Evolutionary conservation across 2,113 vertebrate species (phyloP).

Genomic region (Thamnophis sirtalis): DNA sequence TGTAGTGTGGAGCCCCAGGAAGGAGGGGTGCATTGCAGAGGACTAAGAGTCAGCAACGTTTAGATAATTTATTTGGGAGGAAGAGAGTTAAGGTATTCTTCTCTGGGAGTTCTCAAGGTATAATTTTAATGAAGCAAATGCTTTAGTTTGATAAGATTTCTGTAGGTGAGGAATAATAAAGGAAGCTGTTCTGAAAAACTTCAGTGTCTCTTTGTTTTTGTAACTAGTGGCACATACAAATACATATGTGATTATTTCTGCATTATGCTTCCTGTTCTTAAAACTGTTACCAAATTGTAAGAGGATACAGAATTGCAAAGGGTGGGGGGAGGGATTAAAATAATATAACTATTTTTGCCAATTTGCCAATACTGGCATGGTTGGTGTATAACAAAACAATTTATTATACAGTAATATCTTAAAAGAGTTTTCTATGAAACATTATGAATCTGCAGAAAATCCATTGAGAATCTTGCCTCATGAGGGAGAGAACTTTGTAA

Average conservation of each 20-base stretch:
- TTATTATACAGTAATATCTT: neutral
- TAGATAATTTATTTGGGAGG: too few species aligned
- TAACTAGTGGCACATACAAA: neutral
- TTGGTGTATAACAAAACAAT: neutral
- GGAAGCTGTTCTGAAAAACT: too few species aligned
- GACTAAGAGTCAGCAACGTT: too few species aligned
- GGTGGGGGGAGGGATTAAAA: neutral
- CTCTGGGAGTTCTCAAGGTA: too few species aligned
- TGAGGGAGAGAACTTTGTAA: neutral
- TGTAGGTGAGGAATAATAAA: too few species aligned
- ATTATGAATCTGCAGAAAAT: constrained; percentile 3
- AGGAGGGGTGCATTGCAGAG: too few species aligned
- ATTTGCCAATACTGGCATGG: neutral
- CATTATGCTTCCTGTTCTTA: neutral
- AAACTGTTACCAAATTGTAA: neutral
- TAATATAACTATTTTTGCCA: neutral
- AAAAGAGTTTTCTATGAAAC: neutral
- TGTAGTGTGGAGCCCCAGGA: too few species aligned
- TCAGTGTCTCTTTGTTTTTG: too few species aligned
- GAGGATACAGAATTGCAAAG: neutral
- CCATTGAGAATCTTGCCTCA: neutral
- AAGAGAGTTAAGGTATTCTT: too few species aligned
- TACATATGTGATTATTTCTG: neutral
- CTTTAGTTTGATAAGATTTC: too few species aligned
- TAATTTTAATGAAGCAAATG: too few species aligned